Conservation (phyloP, 92 coral and sea anemone species). For the Porites divaricata region DNA sequence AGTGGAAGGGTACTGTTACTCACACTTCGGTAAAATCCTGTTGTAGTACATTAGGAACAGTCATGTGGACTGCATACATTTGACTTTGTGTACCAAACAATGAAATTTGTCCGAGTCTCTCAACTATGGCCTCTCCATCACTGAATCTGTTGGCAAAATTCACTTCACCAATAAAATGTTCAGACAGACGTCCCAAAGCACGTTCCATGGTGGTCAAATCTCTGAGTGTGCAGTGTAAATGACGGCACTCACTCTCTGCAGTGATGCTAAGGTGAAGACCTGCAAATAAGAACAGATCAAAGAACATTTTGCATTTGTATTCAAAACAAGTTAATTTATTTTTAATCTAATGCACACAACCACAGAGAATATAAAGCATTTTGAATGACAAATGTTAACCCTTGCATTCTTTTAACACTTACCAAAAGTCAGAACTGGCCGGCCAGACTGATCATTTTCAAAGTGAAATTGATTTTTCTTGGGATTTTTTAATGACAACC, state of each 20-base stretch:
- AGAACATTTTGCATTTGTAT: neutral
- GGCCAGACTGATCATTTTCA: no score
- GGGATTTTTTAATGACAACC: no score
- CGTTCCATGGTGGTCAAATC: slow-evolving; percentile 95
- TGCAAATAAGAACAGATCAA: slow-evolving; percentile 4
- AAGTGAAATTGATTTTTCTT: no score
- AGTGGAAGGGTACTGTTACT: slow-evolving; percentile 34
- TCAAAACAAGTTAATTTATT: no score
- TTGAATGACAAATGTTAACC: no score
- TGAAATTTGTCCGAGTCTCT: slow-evolving; percentile 89
- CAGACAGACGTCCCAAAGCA: slow-evolving; percentile 92
- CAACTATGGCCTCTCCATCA: slow-evolving; percentile 96
- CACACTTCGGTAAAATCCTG: slow-evolving; percentile 96
- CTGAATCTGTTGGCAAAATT: slow-evolving; percentile 91
- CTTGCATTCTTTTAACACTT: no score
- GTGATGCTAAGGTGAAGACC: slow-evolving; percentile 78
- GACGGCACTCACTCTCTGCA: slow-evolving; percentile 86
- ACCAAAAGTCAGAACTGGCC: no score
- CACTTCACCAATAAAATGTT: slow-evolving; percentile 95
- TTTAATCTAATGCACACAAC: no score
- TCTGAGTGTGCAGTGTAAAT: slow-evolving; percentile 87
- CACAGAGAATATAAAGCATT: no score
- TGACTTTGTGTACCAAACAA: slow-evolving; percentile 88
- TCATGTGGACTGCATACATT: slow-evolving; percentile 66
- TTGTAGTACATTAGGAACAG: slow-evolving; percentile 70